Evolutionary conservation across 2,113 vertebrate species (phyloP), one percentile per base, ranked within the genome.

Genomic region (Apistogramma diplotaenia): DNA sequence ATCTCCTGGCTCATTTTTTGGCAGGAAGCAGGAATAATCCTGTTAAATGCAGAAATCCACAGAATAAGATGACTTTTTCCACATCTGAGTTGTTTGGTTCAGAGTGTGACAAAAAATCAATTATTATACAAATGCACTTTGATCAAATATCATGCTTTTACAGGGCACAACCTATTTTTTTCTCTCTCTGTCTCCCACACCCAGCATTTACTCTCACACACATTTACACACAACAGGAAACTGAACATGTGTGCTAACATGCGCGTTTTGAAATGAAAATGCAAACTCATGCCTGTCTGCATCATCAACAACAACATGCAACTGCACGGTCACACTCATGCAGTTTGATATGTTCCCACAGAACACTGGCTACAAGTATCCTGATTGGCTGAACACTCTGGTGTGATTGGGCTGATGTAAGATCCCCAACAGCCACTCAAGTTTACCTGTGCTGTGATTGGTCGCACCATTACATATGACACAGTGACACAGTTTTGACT

Each of bases 401-500:
- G n/a, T 62, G 62, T 27, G 73, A 91, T 87, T 86, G 87, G 86
- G 21, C 70, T 60, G 25, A 83, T 75, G 71, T 61, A 37, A 6
- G 40, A 60, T 29, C 11, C 9, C 56, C 65, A 60, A 9, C 51
- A 81, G 76, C 71, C 61, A 51, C 61, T 82, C 78, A 40, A 16
- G 49, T 27, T 65, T 84, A 89, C 87, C 87, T 93, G 91, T 18
- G 3, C 55, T 18, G 46, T 85, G 87, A 93, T 93, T 93, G 91
- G 91, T 83, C 16, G n/a, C 23, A 3, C 29, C 16, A 29, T 65
- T 86, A 56, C 15, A 43, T 60, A 75, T 94, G 92, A 92, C 92
- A 95, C 85, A 92, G 91, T 93, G 91, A 93, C 90, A 91, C 87
- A 91, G 72, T 85, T 94, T 85, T 75, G 37, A 55, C 74, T 71